These are phyloP conservation scores for Crax fasciolata DNA, from an alignment of 2,797 vertebrate genomes.

Conservation along the genomic window DNA sequence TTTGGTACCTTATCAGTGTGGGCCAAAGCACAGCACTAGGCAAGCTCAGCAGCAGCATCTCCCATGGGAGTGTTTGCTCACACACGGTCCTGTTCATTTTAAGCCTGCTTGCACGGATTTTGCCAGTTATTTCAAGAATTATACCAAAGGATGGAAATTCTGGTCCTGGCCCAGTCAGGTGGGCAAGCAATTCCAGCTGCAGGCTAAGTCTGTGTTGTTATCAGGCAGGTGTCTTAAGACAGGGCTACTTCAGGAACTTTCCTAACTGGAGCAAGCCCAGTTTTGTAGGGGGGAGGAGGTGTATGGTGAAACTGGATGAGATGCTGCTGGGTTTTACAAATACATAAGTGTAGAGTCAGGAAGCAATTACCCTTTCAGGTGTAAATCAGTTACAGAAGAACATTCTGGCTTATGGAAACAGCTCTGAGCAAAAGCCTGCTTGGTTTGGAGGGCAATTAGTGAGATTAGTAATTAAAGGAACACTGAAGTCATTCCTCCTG, in stretches of 20 bases:
- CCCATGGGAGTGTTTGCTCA: not conserved
- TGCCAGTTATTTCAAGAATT: not conserved
- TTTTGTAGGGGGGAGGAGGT: not conserved
- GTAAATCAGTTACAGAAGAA: constrained; percentile 57
- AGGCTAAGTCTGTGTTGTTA: not conserved
- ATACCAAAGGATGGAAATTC: not conserved
- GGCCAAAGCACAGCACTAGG: not conserved
- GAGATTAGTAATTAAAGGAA: constrained; percentile 54
- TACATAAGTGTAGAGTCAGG: not conserved
- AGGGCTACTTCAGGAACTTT: not conserved
- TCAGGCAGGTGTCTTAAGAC: not conserved
- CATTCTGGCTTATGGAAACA: constrained; percentile 49
- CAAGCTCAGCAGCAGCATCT: not conserved
- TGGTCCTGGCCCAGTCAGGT: not conserved
- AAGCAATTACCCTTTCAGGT: constrained; percentile 66
- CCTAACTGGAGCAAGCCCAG: not conserved
- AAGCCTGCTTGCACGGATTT: not conserved
- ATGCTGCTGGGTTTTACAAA: constrained; percentile 29
- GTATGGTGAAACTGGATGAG: not conserved
- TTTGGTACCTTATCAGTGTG: not conserved
- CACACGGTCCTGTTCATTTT: not conserved
- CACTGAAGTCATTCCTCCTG: constrained; percentile 38
- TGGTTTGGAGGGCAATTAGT: constrained; percentile 58
- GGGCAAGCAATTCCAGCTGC: not conserved
- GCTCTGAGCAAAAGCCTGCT: constrained; percentile 25